These are phyloP conservation scores for Eumaeus atala DNA, from an alignment of 1,140 invertebrate species.

Conservation along the genomic window DNA sequence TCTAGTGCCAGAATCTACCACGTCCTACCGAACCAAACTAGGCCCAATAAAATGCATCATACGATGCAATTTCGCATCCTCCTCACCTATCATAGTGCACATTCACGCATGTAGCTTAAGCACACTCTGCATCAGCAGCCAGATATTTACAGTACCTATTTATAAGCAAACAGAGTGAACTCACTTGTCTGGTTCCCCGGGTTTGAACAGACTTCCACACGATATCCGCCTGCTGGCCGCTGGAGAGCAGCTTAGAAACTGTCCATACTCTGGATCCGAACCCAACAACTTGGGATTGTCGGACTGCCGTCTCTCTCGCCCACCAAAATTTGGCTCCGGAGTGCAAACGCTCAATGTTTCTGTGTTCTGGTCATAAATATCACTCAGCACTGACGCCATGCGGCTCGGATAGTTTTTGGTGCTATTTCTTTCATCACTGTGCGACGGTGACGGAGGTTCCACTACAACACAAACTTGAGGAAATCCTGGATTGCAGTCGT, in stretches of 20 bases:
- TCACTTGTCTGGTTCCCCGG: conserved; percentile 77
- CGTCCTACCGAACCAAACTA: no score
- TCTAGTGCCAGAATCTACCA: no score
- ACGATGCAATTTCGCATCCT: no score
- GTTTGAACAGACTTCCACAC: conserved; percentile 84
- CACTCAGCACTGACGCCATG: conserved; percentile 65
- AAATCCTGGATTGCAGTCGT: conserved; percentile 46
- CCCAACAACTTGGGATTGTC: conserved; percentile 77
- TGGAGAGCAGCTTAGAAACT: conserved; percentile 79
- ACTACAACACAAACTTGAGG: conserved; percentile 81
- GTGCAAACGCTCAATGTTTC: conserved; percentile 59
- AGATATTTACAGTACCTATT: no score
- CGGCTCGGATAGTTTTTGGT: conserved; percentile 50
- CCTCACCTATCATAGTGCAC: no score
- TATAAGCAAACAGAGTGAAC: conserved; percentile 26
- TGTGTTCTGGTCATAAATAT: conserved; percentile 60
- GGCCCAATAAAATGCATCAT: no score
- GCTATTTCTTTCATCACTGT: conserved; percentile 69
- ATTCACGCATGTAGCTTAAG: no score
- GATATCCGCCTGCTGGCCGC: conserved; percentile 85
- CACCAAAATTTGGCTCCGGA: conserved; percentile 54
- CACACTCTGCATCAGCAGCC: no score
- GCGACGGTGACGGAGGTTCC: conserved; percentile 80
- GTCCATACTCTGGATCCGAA: conserved; percentile 76
- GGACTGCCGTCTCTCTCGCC: conserved; percentile 66